These are phyloP conservation scores for Tortrix viridana DNA, from an alignment of 2,888 invertebrate genomes.

Conservation along the genomic window DNA sequence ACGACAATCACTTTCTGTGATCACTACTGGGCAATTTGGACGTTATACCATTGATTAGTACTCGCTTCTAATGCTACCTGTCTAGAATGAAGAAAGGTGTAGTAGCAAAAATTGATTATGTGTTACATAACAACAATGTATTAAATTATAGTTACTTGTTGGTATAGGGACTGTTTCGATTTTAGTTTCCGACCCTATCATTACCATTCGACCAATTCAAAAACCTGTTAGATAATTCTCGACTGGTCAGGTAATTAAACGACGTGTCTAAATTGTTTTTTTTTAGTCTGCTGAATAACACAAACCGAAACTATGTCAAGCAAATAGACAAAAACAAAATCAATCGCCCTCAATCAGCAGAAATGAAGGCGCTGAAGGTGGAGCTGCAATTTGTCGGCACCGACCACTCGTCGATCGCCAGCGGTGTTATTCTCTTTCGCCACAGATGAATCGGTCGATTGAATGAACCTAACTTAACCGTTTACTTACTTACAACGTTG, in stretches of 20 bases:
- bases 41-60: conserved; percentile 31
- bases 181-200: too few relatives aligned
- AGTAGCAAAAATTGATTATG: too few relatives aligned
- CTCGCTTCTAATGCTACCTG: conserved; percentile 27
- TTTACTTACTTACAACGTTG: too few relatives aligned
- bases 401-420: conserved; percentile 33
- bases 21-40: conserved; percentile 48
- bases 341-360: conserved; percentile 66
- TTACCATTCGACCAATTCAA: too few relatives aligned
- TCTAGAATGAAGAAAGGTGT: not conserved
- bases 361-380: conserved; percentile 63
- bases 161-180: too few relatives aligned
- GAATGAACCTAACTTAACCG: too few relatives aligned
- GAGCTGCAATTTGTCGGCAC: conserved; percentile 64
- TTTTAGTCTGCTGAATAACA: conserved; percentile 25
- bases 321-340: conserved; percentile 42
- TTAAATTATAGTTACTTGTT: too few relatives aligned
- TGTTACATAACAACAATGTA: too few relatives aligned
- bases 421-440: not conserved
- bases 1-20: conserved; percentile 40
- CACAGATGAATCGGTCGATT: too few relatives aligned
- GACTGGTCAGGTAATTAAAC: too few relatives aligned
- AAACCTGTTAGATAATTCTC: too few relatives aligned
- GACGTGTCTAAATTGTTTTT: too few relatives aligned
- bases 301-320: conserved; percentile 38